Evolutionary conservation across 2,888 invertebrate genomes (phyloP), one percentile per base, ranked within the genome.

Genomic region (Lasiommata megera): DNA sequence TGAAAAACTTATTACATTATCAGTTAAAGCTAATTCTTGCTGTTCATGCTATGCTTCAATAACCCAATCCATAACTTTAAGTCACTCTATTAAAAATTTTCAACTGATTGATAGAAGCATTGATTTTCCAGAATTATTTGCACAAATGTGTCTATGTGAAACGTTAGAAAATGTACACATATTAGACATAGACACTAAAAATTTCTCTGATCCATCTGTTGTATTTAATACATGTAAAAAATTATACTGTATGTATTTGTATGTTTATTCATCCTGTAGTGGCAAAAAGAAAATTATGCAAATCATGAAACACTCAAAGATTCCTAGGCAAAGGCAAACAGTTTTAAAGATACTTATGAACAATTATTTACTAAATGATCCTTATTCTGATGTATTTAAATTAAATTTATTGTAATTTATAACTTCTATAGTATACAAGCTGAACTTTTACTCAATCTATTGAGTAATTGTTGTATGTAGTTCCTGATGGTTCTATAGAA

Each of bases 91-190:
- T 29, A 87, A 79, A 66, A 84, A 88, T 67, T 60, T 88, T 31
- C 75, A 83, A 28, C 36, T 88, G 38, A 62, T 76, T 41, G 82
- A 82, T 60, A 79, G 70, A 53, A 62, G 61, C 44, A 77, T 86
- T 57, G 74, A 83, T 71, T 81, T 80, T 46, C 65, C 67, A 18
- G 64, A 57, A n/a, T 56, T 87, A 51, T 82, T 85, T 66, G 60
- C 68, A 43, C 68, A 75, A 48, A 69, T 88, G 56, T 75, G 79
- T 55, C 73, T 79, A 65, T 83, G 84, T 72, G 65, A 54, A 23
- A 72, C 66, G 23, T 69, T 88, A 64, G 84, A 88, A 74, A 88
- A 84, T 71, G 70, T 88, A 60, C 69, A 77, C 65, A 60, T 87
- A 44, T 31, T 70, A 60, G 84, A 86, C 44, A 63, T 57, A 6